These are phyloP conservation scores for Pachycephus smyrnensis DNA, from an alignment of 2,888 invertebrate genomes.

Conservation along the genomic window DNA sequence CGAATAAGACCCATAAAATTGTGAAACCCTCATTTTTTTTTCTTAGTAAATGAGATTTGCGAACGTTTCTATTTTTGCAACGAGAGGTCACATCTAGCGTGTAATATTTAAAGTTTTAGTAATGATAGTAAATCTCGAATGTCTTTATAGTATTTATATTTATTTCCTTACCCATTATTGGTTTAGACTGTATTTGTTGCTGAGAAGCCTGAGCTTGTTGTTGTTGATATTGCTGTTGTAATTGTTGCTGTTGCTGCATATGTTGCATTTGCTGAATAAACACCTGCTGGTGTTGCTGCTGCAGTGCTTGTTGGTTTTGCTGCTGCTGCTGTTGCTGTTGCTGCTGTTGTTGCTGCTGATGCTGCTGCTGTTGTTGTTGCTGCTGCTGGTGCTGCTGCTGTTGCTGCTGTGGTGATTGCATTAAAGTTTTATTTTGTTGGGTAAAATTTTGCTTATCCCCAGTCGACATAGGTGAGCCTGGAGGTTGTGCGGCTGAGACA, in stretches of 20 bases:
- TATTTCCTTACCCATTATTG: slow-evolving; percentile 69
- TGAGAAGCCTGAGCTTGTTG: slow-evolving; percentile 56
- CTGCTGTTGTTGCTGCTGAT: slow-evolving; percentile 58
- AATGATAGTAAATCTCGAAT: not conserved
- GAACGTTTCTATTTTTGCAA: not conserved
- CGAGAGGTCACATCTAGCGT: not conserved
- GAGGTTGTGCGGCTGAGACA: slow-evolving; percentile 56
- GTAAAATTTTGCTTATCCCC: slow-evolving; percentile 70
- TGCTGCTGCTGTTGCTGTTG: slow-evolving; percentile 56
- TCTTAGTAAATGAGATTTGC: too few relatives aligned
- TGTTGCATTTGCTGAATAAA: slow-evolving; percentile 57
- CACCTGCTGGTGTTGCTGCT: slow-evolving; percentile 46
- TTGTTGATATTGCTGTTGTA: slow-evolving; percentile 38
- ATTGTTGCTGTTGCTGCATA: slow-evolving; percentile 46
- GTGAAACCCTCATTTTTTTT: not conserved
- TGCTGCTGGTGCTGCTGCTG: slow-evolving; percentile 57
- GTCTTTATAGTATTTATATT: not conserved
- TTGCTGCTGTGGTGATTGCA: slow-evolving; percentile 63
- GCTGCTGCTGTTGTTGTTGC: slow-evolving; percentile 43
- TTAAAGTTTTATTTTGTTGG: slow-evolving; percentile 64
- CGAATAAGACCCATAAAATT: not conserved
- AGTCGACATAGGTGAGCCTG: slow-evolving; percentile 71
- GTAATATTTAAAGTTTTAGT: not conserved
- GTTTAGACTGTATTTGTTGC: slow-evolving; percentile 71
- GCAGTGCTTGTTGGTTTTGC: slow-evolving; percentile 36